Evolutionary conservation across 2,888 invertebrate species (phyloP).

Genomic region (Cryptocephalus moraei): DNA sequence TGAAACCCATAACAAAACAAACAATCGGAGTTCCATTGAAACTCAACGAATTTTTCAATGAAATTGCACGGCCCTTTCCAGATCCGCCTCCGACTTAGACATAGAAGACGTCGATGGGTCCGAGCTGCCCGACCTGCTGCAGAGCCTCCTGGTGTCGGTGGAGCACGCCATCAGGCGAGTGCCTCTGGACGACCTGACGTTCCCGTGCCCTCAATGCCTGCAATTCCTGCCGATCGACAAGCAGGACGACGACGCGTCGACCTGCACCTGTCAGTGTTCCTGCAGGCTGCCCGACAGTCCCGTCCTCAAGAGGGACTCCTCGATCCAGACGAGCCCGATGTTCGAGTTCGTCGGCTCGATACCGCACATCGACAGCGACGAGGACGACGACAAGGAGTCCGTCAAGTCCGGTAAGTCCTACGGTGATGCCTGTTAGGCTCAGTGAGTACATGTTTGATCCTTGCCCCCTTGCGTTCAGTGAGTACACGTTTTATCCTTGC

Average conservation of each 20-base stretch:
- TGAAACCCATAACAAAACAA: too few species aligned
- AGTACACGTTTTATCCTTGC: too few species aligned
- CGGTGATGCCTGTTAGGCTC: too few species aligned
- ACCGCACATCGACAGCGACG: slow-evolving; percentile 65
- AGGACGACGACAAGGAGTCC: slow-evolving; percentile 44
- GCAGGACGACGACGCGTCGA: slow-evolving; percentile 23
- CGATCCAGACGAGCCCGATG: slow-evolving; percentile 44
- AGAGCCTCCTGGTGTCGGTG: slow-evolving; percentile 55
- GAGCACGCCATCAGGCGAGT: slow-evolving; percentile 60
- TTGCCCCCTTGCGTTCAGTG: too few species aligned
- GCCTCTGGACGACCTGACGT: slow-evolving; percentile 50
- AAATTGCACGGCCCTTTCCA: too few species aligned
- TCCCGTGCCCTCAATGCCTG: slow-evolving; percentile 46
- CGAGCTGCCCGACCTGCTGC: slow-evolving; percentile 52
- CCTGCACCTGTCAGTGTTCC: slow-evolving; percentile 36
- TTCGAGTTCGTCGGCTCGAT: slow-evolving; percentile 57
- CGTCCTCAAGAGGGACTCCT: slow-evolving; percentile 35
- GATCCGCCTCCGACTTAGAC: not conserved
- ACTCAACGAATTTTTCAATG: too few species aligned
- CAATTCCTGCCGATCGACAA: slow-evolving; percentile 37
- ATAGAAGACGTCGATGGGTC: slow-evolving; percentile 28
- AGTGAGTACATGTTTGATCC: too few species aligned
- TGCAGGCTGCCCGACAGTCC: slow-evolving; percentile 27
- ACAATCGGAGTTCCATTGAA: too few species aligned
- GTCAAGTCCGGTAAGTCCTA: slow-evolving; percentile 27